Evolutionary conservation across 2,113 vertebrate genomes (phyloP).

Genomic region (Crotalus tigris): DNA sequence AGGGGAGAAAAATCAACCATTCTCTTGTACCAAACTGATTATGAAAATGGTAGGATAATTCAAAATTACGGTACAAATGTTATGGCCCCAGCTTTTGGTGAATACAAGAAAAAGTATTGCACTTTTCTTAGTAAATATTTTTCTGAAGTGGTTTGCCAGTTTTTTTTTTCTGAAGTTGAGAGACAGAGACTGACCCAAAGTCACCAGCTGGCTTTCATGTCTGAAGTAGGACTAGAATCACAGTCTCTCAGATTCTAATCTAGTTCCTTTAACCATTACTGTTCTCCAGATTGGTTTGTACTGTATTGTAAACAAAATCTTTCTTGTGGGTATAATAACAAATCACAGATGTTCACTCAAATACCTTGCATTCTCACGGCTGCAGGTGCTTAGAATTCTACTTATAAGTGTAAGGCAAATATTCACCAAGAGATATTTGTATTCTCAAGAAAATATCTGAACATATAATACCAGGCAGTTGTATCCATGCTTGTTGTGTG

Average conservation of each 20-base stretch:
- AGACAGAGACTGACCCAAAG: neutral
- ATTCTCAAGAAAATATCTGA: neutral
- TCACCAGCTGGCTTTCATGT: neutral
- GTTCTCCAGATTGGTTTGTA: neutral
- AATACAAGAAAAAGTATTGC: neutral
- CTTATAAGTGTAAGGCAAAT: neutral
- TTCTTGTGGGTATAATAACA: neutral
- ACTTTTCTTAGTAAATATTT: neutral
- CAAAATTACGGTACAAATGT: neutral
- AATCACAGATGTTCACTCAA: neutral
- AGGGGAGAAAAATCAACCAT: neutral
- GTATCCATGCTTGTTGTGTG: neutral
- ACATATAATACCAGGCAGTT: neutral
- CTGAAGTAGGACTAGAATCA: neutral
- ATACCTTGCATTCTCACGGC: neutral
- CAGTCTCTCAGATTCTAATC: neutral
- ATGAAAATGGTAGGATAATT: neutral
- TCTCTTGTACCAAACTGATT: neutral
- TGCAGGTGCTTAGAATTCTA: neutral
- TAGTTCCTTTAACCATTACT: neutral
- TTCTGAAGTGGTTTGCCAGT: neutral
- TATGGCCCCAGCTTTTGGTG: neutral
- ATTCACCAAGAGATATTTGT: neutral
- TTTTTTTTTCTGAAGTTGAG: neutral
- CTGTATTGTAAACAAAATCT: neutral